These are phyloP conservation scores for Pardalotus punctatus DNA, from an alignment of 2,113 vertebrate species.

Conservation along the genomic window DNA sequence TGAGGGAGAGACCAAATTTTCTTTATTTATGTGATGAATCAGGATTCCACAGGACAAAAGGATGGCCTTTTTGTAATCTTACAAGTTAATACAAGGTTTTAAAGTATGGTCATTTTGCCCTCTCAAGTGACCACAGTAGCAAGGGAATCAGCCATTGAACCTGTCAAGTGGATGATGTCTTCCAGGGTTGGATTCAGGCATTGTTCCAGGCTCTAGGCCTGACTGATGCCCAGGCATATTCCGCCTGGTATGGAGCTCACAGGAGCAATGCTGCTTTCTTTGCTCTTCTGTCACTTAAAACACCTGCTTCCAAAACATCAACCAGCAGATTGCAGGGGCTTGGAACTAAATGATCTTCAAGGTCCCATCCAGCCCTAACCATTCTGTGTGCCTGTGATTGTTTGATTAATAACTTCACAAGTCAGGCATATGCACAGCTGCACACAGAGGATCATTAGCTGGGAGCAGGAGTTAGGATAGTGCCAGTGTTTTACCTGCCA, in stretches of 20 bases:
- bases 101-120: background rate
- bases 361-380: background rate
- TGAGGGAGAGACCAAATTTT: background rate
- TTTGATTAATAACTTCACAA: background rate
- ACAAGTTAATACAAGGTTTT: background rate
- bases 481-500: background rate
- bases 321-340: background rate
- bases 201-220: background rate
- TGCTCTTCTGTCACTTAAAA: background rate
- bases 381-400: background rate
- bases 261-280: background rate
- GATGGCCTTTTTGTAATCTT: background rate
- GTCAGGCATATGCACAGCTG: background rate
- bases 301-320: background rate
- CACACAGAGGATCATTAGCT: background rate
- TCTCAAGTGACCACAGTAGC: background rate
- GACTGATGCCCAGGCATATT: background rate
- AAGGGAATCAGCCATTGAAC: background rate
- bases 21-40: background rate
- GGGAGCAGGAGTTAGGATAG: background rate
- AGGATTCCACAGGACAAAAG: background rate
- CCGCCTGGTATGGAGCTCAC: background rate
- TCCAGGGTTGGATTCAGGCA: background rate
- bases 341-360: background rate
- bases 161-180: background rate